phyloP scores from a whole-genome alignment of 2,113 vertebrate species.

The Pseudopipra pipra region DNA sequence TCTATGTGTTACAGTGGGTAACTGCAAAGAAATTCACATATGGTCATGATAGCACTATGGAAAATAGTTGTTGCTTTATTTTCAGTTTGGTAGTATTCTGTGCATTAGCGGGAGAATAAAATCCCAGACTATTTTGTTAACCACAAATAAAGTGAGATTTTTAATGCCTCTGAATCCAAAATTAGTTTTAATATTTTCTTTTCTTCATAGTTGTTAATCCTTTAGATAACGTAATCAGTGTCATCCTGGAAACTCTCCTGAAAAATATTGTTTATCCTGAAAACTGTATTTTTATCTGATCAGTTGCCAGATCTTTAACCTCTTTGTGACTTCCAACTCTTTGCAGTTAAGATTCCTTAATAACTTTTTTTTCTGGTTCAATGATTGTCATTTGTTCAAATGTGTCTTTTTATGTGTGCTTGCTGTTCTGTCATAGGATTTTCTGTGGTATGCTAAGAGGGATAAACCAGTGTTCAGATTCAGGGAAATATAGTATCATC shows the following conservation, averaged over 20 bases:
- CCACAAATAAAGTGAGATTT: background rate
- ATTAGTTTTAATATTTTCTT: background rate
- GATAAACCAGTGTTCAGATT: background rate
- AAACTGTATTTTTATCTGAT: background rate
- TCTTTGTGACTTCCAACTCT: background rate
- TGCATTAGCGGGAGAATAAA: background rate
- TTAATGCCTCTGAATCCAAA: background rate
- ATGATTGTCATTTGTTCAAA: background rate
- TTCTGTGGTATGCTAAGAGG: background rate
- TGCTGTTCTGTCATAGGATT: background rate
- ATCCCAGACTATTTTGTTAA: background rate
- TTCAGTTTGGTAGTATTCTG: background rate
- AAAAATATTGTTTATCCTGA: background rate
- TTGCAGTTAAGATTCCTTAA: background rate
- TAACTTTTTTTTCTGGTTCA: background rate
- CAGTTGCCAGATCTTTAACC: background rate
- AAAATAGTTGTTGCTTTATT: background rate
- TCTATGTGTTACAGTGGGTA: background rate
- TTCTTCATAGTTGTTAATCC: background rate
- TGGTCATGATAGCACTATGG: background rate
- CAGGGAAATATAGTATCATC: background rate
- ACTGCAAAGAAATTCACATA: background rate
- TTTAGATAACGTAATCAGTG: background rate
- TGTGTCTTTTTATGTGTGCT: background rate
- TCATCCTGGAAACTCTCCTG: background rate